These are phyloP conservation scores for Passerculus sandwichensis DNA, from an alignment of 2,797 vertebrate species.

Conservation along the genomic window DNA sequence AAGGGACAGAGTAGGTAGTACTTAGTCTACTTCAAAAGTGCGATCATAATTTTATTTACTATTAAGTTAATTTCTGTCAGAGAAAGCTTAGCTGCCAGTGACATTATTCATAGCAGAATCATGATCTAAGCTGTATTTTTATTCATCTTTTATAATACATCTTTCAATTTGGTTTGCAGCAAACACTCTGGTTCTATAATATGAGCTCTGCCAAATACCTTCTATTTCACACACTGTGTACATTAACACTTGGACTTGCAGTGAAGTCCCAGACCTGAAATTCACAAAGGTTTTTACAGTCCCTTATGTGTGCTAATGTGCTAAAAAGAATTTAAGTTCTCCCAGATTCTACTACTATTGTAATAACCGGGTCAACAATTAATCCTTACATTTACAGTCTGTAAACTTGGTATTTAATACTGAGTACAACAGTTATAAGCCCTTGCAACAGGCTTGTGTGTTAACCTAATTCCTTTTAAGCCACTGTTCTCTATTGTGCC, in stretches of 20 bases:
- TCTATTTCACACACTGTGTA: constrained; percentile 33
- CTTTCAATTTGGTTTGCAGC: neutral
- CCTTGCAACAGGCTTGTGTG: neutral
- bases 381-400: constrained; percentile 43
- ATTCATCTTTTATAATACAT: neutral
- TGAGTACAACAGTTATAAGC: constrained; percentile 20
- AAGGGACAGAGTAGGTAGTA: neutral
- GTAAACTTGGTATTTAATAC: constrained; percentile 41
- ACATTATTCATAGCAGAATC: neutral
- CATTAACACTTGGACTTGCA: constrained; percentile 40
- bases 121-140: neutral
- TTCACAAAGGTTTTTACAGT: constrained; percentile 38
- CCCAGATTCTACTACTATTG: constrained; percentile 24
- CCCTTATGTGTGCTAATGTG: constrained; percentile 40
- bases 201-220: neutral
- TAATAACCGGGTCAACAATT: constrained; percentile 38
- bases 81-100: neutral
- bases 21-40: neutral
- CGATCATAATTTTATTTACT: neutral
- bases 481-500: neutral
- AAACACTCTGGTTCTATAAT: neutral
- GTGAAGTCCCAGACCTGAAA: constrained; percentile 50
- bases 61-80: neutral
- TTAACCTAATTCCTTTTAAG: constrained; percentile 41
- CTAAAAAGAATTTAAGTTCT: constrained; percentile 35